Percentiles rank a stretch among this genome's conserved stretches.
These are phyloP conservation scores for Drosophila watanabei DNA, from an alignment of 1,140 invertebrate species.

Conservation along the genomic window DNA sequence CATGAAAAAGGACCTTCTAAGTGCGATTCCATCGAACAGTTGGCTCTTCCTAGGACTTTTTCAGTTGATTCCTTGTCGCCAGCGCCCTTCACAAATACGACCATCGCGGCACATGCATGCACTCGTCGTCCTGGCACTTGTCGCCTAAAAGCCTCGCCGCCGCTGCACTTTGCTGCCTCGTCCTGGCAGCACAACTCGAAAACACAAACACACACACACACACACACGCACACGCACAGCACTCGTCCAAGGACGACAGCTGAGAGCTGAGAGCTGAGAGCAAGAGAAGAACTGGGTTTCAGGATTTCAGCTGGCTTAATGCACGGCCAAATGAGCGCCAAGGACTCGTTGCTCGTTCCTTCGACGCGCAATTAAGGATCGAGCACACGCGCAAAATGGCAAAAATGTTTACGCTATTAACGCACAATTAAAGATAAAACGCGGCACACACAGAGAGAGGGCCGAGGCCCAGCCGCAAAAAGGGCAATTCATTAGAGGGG, in stretches of 20 bases:
- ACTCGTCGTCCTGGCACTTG: slow-evolving; percentile 39
- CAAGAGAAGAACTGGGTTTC: background rate
- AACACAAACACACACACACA: background rate
- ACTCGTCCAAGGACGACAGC: slow-evolving; percentile 13
- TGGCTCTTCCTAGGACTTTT: background rate
- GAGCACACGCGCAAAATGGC: slow-evolving; percentile 28
- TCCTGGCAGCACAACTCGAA: slow-evolving; percentile 22
- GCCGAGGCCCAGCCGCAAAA: slow-evolving; percentile 22
- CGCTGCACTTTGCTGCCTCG: slow-evolving; percentile 37
- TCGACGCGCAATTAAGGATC: slow-evolving; percentile 56
- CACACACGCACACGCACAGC: slow-evolving; percentile 35
- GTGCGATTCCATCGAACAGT: background rate
- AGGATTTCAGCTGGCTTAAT: slow-evolving; percentile 46
- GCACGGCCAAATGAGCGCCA: slow-evolving; percentile 67
- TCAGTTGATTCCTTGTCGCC: background rate
- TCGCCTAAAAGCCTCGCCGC: slow-evolving; percentile 47
- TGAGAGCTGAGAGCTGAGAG: background rate
- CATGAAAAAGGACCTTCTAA: background rate
- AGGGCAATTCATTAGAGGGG: slow-evolving; percentile 72
- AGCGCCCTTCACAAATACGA: background rate
- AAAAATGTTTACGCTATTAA: slow-evolving; percentile 82
- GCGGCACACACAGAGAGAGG: slow-evolving; percentile 1
- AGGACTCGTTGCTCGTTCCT: slow-evolving; percentile 71
- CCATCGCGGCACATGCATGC: background rate
- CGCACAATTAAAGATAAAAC: slow-evolving; percentile 83